Conservation (phyloP, 2,888 invertebrate species). For the Dicranocentrus wangi region DNA sequence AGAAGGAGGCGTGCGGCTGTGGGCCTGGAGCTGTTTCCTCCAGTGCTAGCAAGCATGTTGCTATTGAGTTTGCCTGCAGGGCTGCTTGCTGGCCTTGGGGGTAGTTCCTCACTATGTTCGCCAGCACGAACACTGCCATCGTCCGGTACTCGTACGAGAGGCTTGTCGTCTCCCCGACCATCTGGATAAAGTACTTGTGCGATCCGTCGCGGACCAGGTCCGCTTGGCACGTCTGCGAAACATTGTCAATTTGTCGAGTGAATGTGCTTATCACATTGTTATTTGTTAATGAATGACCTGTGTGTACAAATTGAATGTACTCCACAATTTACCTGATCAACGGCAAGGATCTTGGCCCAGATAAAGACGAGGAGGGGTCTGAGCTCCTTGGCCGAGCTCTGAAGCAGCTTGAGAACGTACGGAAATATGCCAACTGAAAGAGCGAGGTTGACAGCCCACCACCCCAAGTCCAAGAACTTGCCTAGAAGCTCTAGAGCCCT, state of each 20-base stretch:
- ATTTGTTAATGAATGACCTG: too few relatives aligned
- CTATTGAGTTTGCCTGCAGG: slow-evolving; percentile 90
- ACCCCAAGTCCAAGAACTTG: slow-evolving; percentile 93
- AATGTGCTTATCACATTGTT: too few relatives aligned
- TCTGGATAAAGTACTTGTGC: slow-evolving; percentile 94
- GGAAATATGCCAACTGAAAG: slow-evolving; percentile 98
- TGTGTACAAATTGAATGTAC: too few relatives aligned
- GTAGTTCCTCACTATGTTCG: slow-evolving; percentile 93
- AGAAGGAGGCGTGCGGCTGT: background rate
- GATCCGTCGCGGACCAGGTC: slow-evolving; percentile 95
- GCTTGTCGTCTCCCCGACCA: slow-evolving; percentile 89
- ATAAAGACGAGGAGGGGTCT: slow-evolving; percentile 95
- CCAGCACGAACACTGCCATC: slow-evolving; percentile 94
- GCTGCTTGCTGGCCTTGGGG: slow-evolving; percentile 92
- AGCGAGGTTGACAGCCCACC: slow-evolving; percentile 96
- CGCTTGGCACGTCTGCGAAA: slow-evolving; percentile 95
- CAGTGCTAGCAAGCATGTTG: slow-evolving; percentile 87
- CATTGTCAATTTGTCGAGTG: too few relatives aligned
- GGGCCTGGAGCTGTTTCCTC: slow-evolving; percentile 26
- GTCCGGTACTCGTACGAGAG: slow-evolving; percentile 92
- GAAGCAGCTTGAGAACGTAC: slow-evolving; percentile 96
- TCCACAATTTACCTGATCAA: too few relatives aligned
- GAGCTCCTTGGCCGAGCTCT: slow-evolving; percentile 94
- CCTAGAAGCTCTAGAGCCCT: slow-evolving; percentile 95
- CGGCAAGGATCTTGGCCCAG: slow-evolving; percentile 98